Percentiles rank a stretch among this genome's conserved stretches.
These are phyloP conservation scores for Anguilla marmorata DNA, from an alignment of 2,797 vertebrate genomes.

Conservation along the genomic window DNA sequence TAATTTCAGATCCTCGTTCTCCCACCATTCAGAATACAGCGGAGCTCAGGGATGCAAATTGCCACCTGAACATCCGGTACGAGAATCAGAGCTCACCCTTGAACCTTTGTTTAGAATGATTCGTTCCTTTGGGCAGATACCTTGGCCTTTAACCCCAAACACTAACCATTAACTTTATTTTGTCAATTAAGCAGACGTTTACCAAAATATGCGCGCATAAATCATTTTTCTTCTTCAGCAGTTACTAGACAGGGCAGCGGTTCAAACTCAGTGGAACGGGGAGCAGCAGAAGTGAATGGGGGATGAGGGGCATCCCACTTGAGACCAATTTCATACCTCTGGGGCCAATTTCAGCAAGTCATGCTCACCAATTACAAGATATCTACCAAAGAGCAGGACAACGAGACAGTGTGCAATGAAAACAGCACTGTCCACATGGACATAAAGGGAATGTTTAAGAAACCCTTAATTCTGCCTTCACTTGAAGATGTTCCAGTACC, in stretches of 20 bases:
- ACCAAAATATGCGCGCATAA: too few relatives aligned
- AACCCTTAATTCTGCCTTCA: not conserved
- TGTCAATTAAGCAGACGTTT: too few relatives aligned
- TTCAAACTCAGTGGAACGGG: too few relatives aligned
- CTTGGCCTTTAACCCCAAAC: not conserved
- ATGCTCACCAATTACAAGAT: not conserved
- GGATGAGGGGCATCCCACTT: too few relatives aligned
- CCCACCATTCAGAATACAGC: not conserved
- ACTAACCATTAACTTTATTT: not conserved
- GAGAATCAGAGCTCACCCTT: not conserved
- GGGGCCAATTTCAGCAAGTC: not conserved
- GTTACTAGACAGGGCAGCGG: too few relatives aligned
- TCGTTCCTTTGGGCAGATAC: not conserved
- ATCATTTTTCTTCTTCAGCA: too few relatives aligned
- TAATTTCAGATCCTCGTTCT: not conserved
- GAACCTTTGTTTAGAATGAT: not conserved
- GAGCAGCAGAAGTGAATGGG: too few relatives aligned
- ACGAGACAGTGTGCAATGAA: not conserved
- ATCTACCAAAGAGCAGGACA: not conserved
- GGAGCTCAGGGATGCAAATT: not conserved
- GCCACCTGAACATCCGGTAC: not conserved
- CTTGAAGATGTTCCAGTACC: not conserved
- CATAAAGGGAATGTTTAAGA: not conserved
- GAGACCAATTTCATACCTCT: not conserved
- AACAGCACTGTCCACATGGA: not conserved